Base-by-base conservation (phyloP, 23 tunicate genomes). In the Halocynthia aurantium region DNA sequence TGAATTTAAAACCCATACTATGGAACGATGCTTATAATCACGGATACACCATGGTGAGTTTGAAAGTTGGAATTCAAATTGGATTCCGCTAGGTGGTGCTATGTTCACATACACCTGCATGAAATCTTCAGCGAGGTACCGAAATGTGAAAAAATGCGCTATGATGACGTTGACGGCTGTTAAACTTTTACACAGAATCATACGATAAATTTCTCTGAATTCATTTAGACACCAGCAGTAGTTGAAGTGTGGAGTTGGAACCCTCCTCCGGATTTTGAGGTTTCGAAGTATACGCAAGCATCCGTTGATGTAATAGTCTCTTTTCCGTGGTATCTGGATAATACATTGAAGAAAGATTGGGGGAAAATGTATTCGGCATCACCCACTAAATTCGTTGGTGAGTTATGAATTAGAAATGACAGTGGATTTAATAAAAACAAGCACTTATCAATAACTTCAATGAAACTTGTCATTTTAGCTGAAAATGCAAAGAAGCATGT, bases 321-420 rank as follows among this genome's bases (percentile, higher is more conserved):
- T 65, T 65, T 20, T 65, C 70, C 70, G 19, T 65, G 70, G 70
- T 65, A 65, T 65, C 70, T 65, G 10, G 70, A 65, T 15, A 65
- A 65, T 15, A 65, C 70, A 65, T 15, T 65, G 6, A 65, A 65
- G 19, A 40, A 49, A 10, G 49, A 65, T 40, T 65, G 70, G 70
- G 70, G 31, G 0, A 65, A 20, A 9, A 5, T 65, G 70, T 65
- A 65, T 15, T 65, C 19, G 15, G 70, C 19, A 20, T 20, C 22
- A 65, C 70, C 70, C 9, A 49, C 70, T 9, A 15, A 65, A 65
- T 65, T 10, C 70, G 70, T 65, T 6, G 0, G 70, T 65, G 9
- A 65, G 70, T 10, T 15, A 13, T 58, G 17, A 13, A 58, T 2
- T 13, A 58, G 63, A 58, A 58, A 13, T 58, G 15, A 2, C 63